These are phyloP conservation scores for Nothoprocta perdicaria DNA, from an alignment of 2,113 vertebrate species.

Conservation along the genomic window DNA sequence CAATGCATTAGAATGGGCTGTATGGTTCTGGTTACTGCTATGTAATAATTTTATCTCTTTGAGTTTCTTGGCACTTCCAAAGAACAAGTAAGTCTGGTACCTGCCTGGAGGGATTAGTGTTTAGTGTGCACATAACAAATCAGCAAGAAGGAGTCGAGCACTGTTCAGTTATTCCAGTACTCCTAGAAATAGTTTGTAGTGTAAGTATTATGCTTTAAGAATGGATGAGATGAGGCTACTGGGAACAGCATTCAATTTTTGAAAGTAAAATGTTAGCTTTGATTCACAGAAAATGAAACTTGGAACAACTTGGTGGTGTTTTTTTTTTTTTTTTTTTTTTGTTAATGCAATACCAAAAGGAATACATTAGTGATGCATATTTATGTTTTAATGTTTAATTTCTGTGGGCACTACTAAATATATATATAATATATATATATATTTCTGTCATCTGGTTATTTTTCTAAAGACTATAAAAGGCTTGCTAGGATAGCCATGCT, in stretches of 20 bases:
- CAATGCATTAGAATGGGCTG: neutral
- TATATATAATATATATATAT: neutral
- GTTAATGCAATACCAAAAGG: neutral
- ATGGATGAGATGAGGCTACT: neutral
- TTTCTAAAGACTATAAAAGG: neutral
- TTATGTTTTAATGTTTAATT: neutral
- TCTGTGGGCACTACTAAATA: neutral
- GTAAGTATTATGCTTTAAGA: neutral
- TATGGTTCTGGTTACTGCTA: neutral
- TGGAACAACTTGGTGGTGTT: neutral
- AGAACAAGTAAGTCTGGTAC: neutral
- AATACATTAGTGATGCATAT: neutral
- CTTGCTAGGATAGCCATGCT: neutral
- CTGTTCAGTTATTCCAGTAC: neutral
- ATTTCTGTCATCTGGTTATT: neutral
- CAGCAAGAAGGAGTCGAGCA: neutral
- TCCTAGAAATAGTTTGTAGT: neutral
- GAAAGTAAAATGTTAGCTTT: neutral
- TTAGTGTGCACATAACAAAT: slow-evolving; percentile 9
- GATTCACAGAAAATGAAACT: slow-evolving; percentile 18
- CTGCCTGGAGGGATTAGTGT: neutral
- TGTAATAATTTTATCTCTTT: neutral
- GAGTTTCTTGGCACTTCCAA: neutral
- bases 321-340: neutral
- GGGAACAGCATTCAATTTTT: neutral